phyloP scores from a whole-genome alignment of 1,140 invertebrate species.

The Drosophila pruinosa region DNA sequence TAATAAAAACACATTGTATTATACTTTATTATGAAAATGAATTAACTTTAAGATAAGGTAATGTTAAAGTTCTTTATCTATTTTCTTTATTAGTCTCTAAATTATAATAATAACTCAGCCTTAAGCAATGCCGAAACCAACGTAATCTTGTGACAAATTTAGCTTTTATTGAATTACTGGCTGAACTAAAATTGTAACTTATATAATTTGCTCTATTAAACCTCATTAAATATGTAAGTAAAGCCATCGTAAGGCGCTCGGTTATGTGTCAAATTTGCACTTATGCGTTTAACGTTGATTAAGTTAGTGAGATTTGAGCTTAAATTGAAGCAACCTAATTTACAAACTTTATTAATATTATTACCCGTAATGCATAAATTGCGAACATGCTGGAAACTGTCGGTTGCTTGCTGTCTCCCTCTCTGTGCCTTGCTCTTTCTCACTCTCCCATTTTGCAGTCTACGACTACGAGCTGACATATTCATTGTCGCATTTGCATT shows the following conservation, averaged over 20 bases:
- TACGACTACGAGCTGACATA: slow-evolving; percentile 7
- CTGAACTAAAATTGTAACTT: too few species aligned
- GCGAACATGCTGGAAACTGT: neutral
- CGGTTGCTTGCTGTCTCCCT: neutral
- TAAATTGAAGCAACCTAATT: slow-evolving; percentile 2
- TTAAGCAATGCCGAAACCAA: too few species aligned
- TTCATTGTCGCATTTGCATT: slow-evolving; percentile 40
- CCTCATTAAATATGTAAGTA: neutral
- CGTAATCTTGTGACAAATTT: too few species aligned
- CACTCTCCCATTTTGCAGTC: too few species aligned
- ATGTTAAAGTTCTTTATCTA: too few species aligned
- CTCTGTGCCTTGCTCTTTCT: neutral
- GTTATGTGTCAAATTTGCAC: neutral
- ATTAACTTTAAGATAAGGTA: too few species aligned
- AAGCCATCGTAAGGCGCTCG: neutral
- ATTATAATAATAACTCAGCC: too few species aligned
- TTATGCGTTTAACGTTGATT: neutral
- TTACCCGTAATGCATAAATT: slow-evolving; percentile 6
- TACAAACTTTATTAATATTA: slow-evolving; percentile 9
- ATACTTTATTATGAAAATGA: too few species aligned
- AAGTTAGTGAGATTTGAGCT: neutral
- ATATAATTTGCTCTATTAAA: neutral
- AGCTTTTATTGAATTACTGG: too few species aligned
- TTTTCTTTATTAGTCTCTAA: too few species aligned
- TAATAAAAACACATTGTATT: too few species aligned